phyloP scores from a whole-genome alignment of 2,113 vertebrate genomes.

The Megalops atlanticus region DNA sequence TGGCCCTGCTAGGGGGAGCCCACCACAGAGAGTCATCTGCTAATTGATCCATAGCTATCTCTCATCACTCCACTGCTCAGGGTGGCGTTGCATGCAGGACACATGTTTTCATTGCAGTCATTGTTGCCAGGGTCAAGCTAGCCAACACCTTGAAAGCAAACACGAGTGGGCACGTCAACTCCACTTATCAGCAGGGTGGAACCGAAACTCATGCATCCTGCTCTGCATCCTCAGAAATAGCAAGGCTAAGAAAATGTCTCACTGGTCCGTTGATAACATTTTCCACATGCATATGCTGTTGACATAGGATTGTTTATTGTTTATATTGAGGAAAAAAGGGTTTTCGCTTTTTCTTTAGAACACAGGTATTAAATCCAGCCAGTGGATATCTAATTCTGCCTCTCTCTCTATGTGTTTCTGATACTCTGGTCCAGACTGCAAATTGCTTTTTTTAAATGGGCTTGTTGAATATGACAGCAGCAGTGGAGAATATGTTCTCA shows the following conservation, averaged over 20 bases:
- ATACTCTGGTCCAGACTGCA: not conserved
- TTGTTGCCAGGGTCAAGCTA: not conserved
- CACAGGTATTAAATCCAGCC: not conserved
- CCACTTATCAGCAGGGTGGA: not conserved
- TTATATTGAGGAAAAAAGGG: not conserved
- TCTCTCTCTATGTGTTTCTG: not conserved
- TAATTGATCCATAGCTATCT: not conserved
- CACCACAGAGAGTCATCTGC: not conserved
- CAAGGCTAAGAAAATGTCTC: not conserved
- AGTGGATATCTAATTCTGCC: not conserved
- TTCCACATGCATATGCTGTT: not conserved
- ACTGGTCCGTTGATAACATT: not conserved
- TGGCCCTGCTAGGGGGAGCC: not conserved
- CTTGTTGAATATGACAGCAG: not conserved
- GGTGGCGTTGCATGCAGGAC: not conserved
- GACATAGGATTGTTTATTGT: not conserved
- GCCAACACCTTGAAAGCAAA: conserved; percentile 3
- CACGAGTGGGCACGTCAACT: not conserved
- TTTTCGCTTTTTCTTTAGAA: not conserved
- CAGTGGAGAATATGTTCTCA: not conserved
- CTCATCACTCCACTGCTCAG: not conserved
- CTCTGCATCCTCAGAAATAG: not conserved
- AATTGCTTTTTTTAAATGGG: not conserved
- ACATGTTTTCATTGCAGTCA: not conserved
- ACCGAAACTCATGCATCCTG: not conserved